Evolutionary conservation across 2,113 vertebrate species (phyloP), one percentile per base, ranked within the genome.

Genomic region (Odontophorus gujanensis): DNA sequence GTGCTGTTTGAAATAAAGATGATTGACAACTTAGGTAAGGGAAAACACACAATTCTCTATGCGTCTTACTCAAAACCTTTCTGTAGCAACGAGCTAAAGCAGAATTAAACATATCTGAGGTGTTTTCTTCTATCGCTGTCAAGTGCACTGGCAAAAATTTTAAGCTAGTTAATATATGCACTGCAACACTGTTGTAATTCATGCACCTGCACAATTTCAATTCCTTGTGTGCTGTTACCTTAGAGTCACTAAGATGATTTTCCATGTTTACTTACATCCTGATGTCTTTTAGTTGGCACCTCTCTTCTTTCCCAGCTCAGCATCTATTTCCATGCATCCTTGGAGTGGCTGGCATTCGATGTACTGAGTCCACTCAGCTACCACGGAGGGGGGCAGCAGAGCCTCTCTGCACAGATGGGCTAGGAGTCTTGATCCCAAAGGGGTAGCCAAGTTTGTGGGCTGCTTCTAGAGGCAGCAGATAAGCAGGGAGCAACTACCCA

Each of bases 311-410:
- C 50, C 30, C 50, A 62, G 2, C 12, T 25, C 9, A 26, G 6
- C 30, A 42, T 59, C 12, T 66, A 36, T 47, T 38, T 63, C 47
- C 47, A 10, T 83, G 32, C 13, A 30, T 36, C 20, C 42, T 67
- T 36, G 8, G 50, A 73, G 45, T 30, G 45, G 8, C 13, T 85
- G 79, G 59, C 14, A 26, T 89, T 77, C 73, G 16, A 24, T 76
- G 11, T 67, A 85, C 81, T 53, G 63, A 80, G 80, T 90, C 42
- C 28, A 43, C 61, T 90, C 59, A 2, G 55, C 19, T 51, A 59
- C 32, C 82, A 74, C 65, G 87, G 82, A 68, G 92, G 82, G 88
- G 87, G 92, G 85, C 88, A 95, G 82, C 82, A 96, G 90, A 96
- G 84, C 48, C 59, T 86, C 59, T 88, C 55, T 45, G 43, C 72